Evolutionary conservation across 92 coral and sea anemone species (phyloP).

Genomic region (Phenganax subtilis): DNA sequence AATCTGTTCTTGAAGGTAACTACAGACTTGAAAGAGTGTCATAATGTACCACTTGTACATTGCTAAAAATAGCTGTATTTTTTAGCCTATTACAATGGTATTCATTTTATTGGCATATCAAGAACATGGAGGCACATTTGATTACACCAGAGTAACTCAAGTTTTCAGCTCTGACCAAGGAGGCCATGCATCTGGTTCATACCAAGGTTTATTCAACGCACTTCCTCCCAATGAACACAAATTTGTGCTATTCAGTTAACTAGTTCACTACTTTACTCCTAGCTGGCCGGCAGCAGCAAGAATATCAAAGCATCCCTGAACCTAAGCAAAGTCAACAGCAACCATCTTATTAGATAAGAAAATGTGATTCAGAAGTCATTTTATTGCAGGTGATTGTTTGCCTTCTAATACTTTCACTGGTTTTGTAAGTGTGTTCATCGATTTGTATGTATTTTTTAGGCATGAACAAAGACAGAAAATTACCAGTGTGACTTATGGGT

Average conservation of each 20-base stretch:
- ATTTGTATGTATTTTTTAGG: too few relatives aligned
- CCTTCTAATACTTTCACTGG: not conserved
- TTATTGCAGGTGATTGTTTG: not conserved
- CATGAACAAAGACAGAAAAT: too few relatives aligned
- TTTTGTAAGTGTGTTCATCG: too few relatives aligned
- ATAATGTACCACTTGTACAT: not conserved
- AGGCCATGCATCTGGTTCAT: not conserved
- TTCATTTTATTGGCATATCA: slow-evolving; percentile 23
- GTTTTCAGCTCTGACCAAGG: not conserved
- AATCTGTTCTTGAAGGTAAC: slow-evolving; percentile 37
- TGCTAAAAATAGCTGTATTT: not conserved
- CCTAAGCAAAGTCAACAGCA: not conserved
- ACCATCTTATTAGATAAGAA: slow-evolving; percentile 11
- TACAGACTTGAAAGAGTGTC: not conserved
- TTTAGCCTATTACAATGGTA: slow-evolving; percentile 31
- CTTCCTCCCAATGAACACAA: too few relatives aligned
- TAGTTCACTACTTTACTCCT: too few relatives aligned
- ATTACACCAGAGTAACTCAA: slow-evolving; percentile 10
- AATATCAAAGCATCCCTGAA: slow-evolving; percentile 22
- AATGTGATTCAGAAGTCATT: not conserved
- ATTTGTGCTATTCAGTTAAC: too few relatives aligned
- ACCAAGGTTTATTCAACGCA: too few relatives aligned
- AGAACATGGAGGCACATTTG: slow-evolving; percentile 34
- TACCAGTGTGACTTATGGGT: too few relatives aligned
- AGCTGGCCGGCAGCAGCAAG: not conserved